Base-by-base conservation (phyloP, 2,888 invertebrate species). In the Caenorhabditis sp. region DNA sequence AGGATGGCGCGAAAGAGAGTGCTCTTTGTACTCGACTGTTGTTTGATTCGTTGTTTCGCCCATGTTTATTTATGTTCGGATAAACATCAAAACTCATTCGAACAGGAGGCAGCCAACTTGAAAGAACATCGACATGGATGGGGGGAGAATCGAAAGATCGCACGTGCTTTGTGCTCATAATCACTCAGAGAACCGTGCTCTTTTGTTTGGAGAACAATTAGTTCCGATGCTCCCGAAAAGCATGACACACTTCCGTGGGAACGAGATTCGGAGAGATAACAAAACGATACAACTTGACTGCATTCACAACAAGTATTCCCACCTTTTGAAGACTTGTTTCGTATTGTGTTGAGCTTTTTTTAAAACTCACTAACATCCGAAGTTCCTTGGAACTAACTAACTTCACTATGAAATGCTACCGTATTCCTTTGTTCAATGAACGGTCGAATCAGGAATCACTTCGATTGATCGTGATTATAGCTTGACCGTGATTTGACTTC, bases 61-160 rank as follows among this genome's bases (percentile, higher is more conserved):
- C n/a, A n/a, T 77, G 69, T 77, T 77, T 61, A 69, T 69, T 77
- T 77, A 69, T 77, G 76, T 77, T 68, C 61, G 47, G 69, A 77
- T 77, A 69, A 77, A 77, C 77, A 77, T 70, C 44, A 77, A 63
- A 77, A 69, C 77, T 77, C 77, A 77, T 63, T 63, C 63, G 77
- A 77, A 77, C 69, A 61, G 31, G 61, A 35, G 47, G n/a, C n/a
- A n/a, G n/a, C n/a, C 47, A 68, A 68, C 38, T 54, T 68, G 51
- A 68, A 68, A 31, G 51, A 58, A 47, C 26, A 61, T 16, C 38
- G 49, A 22, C 58, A 28, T 16, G 56, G 24, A 54, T 28, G 59
- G 12, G 49, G 31, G 54, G 24, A 22, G 47, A 44, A 59, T 49
- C 69, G 69, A 61, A 76, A 76, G 76, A 76, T 59, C 68, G 47